Conservation (phyloP, 2,113 vertebrate genomes). For the Nerophis ophidion region DNA sequence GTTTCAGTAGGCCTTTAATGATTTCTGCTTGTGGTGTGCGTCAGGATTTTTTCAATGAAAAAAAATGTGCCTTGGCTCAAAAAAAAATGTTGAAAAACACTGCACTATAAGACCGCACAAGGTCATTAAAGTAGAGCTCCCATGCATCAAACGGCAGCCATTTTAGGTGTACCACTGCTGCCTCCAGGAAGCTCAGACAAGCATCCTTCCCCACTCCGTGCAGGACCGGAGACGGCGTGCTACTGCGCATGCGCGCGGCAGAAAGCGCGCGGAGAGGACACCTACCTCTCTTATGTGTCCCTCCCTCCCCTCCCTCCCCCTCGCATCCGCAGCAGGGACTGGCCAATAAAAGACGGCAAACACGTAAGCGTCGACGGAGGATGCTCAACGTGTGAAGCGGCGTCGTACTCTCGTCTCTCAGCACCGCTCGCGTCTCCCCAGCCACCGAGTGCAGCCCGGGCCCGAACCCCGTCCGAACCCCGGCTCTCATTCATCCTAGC, state of each 20-base stretch:
- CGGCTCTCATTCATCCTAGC: slow-evolving; percentile 9
- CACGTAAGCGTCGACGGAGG: slow-evolving; percentile 83
- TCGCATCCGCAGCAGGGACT: slow-evolving; percentile 73
- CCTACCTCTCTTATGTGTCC: slow-evolving; percentile 36
- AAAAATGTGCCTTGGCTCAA: no score
- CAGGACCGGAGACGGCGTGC: slow-evolving; percentile 78
- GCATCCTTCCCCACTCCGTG: slow-evolving; percentile 44
- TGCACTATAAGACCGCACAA: no score
- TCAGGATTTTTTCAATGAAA: no score
- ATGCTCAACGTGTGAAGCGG: slow-evolving; percentile 64
- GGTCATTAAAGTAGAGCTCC: no score
- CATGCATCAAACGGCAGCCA: slow-evolving; percentile 55
- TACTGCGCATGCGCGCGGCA: slow-evolving; percentile 15
- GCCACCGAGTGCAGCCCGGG: slow-evolving; percentile 36
- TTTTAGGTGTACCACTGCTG: slow-evolving; percentile 60
- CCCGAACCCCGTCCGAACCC: slow-evolving; percentile 34
- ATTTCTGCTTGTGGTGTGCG: no score
- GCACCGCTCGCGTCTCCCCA: slow-evolving; percentile 57
- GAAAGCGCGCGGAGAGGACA: slow-evolving; percentile 53
- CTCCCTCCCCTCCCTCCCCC: slow-evolving; percentile 46
- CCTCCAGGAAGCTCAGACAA: slow-evolving; percentile 22
- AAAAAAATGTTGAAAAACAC: no score
- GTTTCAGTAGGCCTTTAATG: no score
- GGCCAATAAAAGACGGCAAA: slow-evolving; percentile 78
- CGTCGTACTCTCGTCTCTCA: slow-evolving; percentile 49